Base-by-base conservation (phyloP, 2,113 vertebrate genomes). In the Coturnix japonica region DNA sequence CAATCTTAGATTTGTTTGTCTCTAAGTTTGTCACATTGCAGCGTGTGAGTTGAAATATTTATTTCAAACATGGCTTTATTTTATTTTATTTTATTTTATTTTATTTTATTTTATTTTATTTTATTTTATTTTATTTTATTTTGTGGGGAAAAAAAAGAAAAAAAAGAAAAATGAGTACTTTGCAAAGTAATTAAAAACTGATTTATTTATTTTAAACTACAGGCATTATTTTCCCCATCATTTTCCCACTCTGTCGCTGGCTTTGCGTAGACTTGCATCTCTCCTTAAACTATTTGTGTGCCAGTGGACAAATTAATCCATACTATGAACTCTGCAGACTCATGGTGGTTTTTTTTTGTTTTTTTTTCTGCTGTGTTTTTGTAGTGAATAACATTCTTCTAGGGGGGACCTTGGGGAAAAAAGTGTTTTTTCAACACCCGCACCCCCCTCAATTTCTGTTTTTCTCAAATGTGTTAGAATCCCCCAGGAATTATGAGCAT, bases 401-500 rank as follows among this genome's bases (percentile, higher is more conserved):
- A 5, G 5, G 25, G 16, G 16, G n/a, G 13, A 28, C 4, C 26
- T 53, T 53, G 18, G 15, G 9, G 3, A 47, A n/a, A 28, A 8
- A 54, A 37, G 25, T 31, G 12, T 6, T 3, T 9, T 11, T 4
- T 37, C 37, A 8, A 37, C 10, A 7, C 37, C 37, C n/a, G n/a
- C n/a, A 37, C 37, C 37, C 37, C 37, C 7, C 37, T 37, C 37
- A 9, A 16, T 28, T 69, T 16, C 31, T 91, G 15, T 70, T 86
- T 16, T 63, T 70, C 33, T 54, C 19, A 72, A 21, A 33, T 31
- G 2, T 11, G 0, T 63, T 89, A 99, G 99, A 99, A 98, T 93
- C 99, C 99, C 19, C 99, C 99, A 2, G 99, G 99, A 30, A 98
- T 99, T 91, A 98, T 99, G 99, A 98, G 99, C 96, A 98, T 99